phyloP scores from a whole-genome alignment of 2,888 invertebrate genomes.

The Dicyrtomina minuta region DNA sequence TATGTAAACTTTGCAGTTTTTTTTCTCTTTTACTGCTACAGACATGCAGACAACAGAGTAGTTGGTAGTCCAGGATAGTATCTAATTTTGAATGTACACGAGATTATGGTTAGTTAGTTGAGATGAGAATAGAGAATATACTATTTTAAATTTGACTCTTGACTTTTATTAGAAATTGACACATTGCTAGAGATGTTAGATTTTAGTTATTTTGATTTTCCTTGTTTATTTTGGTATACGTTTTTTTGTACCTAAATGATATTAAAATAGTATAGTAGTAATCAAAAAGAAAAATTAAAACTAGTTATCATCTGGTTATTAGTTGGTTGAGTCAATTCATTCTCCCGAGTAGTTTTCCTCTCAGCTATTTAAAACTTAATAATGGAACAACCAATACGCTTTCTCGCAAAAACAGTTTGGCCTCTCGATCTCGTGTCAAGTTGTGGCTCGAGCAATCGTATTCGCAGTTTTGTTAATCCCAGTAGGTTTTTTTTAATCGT shows the following conservation, averaged over 20 bases:
- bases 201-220: neutral
- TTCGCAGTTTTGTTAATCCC: no score
- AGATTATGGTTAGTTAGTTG: no score
- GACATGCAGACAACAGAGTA: no score
- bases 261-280: neutral
- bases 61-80: neutral
- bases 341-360: neutral
- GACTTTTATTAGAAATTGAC: neutral
- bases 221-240: neutral
- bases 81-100: neutral
- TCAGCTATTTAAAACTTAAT: no score
- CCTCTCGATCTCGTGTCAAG: no score
- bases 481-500: no score
- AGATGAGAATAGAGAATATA: no score
- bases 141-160: neutral
- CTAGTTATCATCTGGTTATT: slow-evolving; percentile 5
- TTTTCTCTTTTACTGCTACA: neutral
- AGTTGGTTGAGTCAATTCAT: neutral
- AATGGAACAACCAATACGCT: no score
- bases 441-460: no score
- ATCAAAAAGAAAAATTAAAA: neutral
- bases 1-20: slow-evolving; percentile 50
- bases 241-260: neutral
- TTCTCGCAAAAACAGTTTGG: no score
- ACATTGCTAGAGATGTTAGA: no score